A percentile compares a stretch with the other conserved stretches of the same genome.
These are phyloP conservation scores for Crioceris asparagi DNA, from an alignment of 2,888 invertebrate genomes.

Conservation along the genomic window DNA sequence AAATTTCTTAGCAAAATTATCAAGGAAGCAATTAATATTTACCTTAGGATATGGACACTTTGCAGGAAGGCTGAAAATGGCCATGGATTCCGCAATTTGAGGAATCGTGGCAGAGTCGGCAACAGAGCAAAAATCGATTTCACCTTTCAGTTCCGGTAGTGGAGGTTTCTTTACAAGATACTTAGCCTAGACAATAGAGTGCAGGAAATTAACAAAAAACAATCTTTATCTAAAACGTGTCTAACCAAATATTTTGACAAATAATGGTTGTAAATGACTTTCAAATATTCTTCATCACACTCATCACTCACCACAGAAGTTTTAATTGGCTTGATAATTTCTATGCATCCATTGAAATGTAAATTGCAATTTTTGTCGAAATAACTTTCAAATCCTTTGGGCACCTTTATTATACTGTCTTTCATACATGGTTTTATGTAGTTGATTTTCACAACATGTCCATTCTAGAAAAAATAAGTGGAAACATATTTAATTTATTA, in stretches of 20 bases:
- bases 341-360: conserved; percentile 36
- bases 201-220: too few relatives aligned
- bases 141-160: conserved; percentile 36
- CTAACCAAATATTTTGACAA: too few relatives aligned
- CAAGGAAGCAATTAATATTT: too few relatives aligned
- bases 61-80: background rate
- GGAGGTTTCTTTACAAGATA: conserved; percentile 38
- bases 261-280: too few relatives aligned
- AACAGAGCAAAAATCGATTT: conserved; percentile 34
- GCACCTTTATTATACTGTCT: conserved; percentile 16
- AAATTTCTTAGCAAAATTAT: too few relatives aligned
- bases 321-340: conserved; percentile 33
- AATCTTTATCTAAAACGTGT: too few relatives aligned
- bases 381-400: conserved; percentile 16
- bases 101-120: background rate
- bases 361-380: conserved; percentile 39
- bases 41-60: background rate
- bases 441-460: conserved; percentile 24
- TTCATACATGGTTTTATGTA: conserved; percentile 21
- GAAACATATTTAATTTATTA: background rate
- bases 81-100: background rate
- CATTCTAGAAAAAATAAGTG: conserved; percentile 26
- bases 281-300: background rate
- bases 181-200: conserved; percentile 24
- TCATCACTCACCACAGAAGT: conserved; percentile 31